These are phyloP conservation scores for Drosophila subsilvestris DNA, from an alignment of 2,888 invertebrate species.

Conservation along the genomic window DNA sequence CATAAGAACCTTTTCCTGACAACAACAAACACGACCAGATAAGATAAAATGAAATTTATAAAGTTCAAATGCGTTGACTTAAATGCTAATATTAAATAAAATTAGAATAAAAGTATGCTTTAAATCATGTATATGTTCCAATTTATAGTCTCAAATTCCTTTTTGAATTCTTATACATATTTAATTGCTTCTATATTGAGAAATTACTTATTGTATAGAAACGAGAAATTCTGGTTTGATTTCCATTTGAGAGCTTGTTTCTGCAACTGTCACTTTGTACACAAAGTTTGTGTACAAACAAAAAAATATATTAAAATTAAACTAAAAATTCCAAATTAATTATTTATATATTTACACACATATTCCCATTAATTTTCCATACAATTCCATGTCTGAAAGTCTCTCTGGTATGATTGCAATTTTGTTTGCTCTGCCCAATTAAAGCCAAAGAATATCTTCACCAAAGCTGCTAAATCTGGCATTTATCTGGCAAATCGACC, in stretches of 20 bases:
- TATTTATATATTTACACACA: neutral
- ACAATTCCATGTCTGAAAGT: neutral
- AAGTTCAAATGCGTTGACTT: no score
- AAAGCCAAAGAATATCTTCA: constrained; percentile 2
- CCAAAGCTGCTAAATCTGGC: constrained; percentile 36
- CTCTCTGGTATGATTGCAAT: neutral
- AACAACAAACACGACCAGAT: no score
- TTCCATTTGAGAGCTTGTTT: neutral
- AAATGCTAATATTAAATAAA: neutral
- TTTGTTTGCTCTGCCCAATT: neutral
- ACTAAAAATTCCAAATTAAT: neutral
- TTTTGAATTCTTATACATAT: neutral
- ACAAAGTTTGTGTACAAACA: neutral
- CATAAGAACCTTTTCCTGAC: no score
- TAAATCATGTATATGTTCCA: neutral
- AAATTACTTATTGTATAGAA: neutral
- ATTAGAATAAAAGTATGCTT: neutral
- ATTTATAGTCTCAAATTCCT: neutral
- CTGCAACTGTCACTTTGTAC: neutral
- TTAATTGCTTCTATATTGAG: neutral
- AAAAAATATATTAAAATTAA: neutral
- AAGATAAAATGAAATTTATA: neutral
- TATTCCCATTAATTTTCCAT: no score
- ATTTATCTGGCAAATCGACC: constrained; percentile 44
- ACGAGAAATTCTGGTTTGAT: constrained; percentile 28